Evolutionary conservation across 1,140 invertebrate species (phyloP).

Genomic region (Drosophila athabasca): DNA sequence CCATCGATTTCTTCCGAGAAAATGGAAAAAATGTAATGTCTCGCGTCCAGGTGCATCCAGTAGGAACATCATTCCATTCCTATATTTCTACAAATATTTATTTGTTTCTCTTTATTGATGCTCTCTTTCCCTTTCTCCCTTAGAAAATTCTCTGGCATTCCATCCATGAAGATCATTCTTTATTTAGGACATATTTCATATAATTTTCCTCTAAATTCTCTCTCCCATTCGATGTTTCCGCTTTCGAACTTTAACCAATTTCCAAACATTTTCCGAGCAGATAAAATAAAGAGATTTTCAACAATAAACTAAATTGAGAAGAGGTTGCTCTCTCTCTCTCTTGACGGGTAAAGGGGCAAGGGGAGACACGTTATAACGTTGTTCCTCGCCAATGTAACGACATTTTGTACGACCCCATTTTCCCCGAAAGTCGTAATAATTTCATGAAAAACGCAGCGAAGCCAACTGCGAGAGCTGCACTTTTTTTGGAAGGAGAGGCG

Average conservation of each 20-base stretch:
- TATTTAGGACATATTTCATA: background rate
- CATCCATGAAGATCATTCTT: background rate
- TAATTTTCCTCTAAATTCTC: background rate
- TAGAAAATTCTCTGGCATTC: too few species aligned
- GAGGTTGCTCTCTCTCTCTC: background rate
- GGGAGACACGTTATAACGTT: slow-evolving; percentile 22
- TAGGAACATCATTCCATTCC: too few species aligned
- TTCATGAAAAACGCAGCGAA: slow-evolving; percentile 77
- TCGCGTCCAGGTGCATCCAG: too few species aligned
- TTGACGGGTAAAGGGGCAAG: slow-evolving; percentile 7
- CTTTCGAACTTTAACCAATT: slow-evolving; percentile 45
- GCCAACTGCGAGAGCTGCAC: slow-evolving; percentile 46
- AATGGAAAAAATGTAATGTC: too few species aligned
- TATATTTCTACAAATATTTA: too few species aligned
- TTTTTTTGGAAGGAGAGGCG: slow-evolving; percentile 7
- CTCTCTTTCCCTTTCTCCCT: too few species aligned
- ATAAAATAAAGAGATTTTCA: slow-evolving; percentile 65
- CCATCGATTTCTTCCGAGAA: too few species aligned
- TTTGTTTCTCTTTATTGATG: too few species aligned
- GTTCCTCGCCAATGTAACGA: slow-evolving; percentile 64
- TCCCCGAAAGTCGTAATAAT: slow-evolving; percentile 74
- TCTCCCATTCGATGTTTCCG: slow-evolving; percentile 3
- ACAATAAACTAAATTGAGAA: slow-evolving; percentile 67
- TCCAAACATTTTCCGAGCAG: slow-evolving; percentile 49
- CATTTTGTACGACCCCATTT: slow-evolving; percentile 78